Evolutionary conservation across 53 echinoderm and acorn worm species (phyloP), one percentile per base, ranked within the genome.

Genomic region (Holothuria scabra): DNA sequence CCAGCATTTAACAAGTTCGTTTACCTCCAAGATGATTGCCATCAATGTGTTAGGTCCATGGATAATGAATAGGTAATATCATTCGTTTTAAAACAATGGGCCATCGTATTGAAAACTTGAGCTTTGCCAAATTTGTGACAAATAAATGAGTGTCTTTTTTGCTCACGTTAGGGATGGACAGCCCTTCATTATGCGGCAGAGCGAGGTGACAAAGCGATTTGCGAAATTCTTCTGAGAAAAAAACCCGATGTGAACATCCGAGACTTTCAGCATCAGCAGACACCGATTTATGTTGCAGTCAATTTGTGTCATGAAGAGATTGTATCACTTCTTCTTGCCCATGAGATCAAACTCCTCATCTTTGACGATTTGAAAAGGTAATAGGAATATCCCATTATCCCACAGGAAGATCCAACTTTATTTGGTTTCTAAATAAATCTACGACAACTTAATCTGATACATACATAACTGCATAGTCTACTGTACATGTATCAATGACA

Each of bases 151-250:
- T 76, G 8, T 21, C 9, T 56, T 19, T n/a, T n/a, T n/a, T 46
- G 4, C 6, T 24, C 14, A 11, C 28, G 14, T 1, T 52, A 95
- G 95, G 95, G 95, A 21, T 85, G 85, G 83, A 93, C 95, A 24
- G 91, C 95, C 2, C 66, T 93, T 1, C 95, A 95, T 74, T 89
- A 91, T 55, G 95, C 95, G 11, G 89, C 89, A 10, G 70, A 88
- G 18, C 82, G 87, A 49, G 92, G 93, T 4, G 88, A 95, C 46
- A 56, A 76, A 13, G 82, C 60, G n/a, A 81, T 95, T 24, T 92
- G 90, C 37, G 60, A 46, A 46, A 84, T 92, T 56, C 86, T 95
- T 5, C 80, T 95, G 41, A 49, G 75, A 26, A 80, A 93, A 30
- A 61, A 74, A 34, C 85, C 87, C 56, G 61, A 85, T 58, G 65